phyloP scores from a whole-genome alignment of 1,140 invertebrate species.

The Mizuhopecten yessoensis region DNA sequence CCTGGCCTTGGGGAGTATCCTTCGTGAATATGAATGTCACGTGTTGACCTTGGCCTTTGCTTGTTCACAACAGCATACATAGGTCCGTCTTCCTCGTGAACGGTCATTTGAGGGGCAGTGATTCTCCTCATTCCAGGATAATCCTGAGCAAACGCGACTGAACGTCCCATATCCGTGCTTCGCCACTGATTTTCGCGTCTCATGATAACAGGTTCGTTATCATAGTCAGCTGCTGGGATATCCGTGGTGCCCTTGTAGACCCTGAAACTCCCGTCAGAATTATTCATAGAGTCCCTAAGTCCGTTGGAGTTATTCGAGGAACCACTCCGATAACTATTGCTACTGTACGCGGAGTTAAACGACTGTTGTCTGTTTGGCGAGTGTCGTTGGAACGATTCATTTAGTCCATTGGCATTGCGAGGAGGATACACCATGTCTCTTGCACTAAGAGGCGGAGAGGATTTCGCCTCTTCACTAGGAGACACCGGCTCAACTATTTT shows the following conservation, averaged over 20 bases:
- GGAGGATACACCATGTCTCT: slow-evolving; percentile 67
- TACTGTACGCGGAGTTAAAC: slow-evolving; percentile 65
- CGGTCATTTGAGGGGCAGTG: slow-evolving; percentile 62
- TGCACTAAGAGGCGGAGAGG: slow-evolving; percentile 58
- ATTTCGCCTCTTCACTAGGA: slow-evolving; percentile 11
- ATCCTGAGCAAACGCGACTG: neutral
- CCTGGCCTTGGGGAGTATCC: slow-evolving; percentile 45
- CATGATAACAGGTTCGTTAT: slow-evolving; percentile 62
- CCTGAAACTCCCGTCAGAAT: slow-evolving; percentile 24
- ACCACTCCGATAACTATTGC: slow-evolving; percentile 60
- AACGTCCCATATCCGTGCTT: slow-evolving; percentile 53
- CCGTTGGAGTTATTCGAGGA: slow-evolving; percentile 59
- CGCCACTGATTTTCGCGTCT: slow-evolving; percentile 52
- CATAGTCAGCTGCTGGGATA: slow-evolving; percentile 70
- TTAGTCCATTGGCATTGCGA: slow-evolving; percentile 43
- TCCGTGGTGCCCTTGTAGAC: slow-evolving; percentile 52
- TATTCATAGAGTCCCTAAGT: neutral
- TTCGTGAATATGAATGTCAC: slow-evolving; percentile 43
- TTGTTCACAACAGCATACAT: slow-evolving; percentile 62
- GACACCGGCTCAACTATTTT: slow-evolving; percentile 44
- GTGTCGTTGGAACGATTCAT: slow-evolving; percentile 45
- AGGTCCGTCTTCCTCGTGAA: slow-evolving; percentile 62
- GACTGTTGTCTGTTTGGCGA: slow-evolving; percentile 59
- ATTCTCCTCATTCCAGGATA: neutral
- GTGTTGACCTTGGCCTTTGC: slow-evolving; percentile 46